Base-by-base conservation (phyloP, 2,888 invertebrate species). In the Apoda limacodes region DNA sequence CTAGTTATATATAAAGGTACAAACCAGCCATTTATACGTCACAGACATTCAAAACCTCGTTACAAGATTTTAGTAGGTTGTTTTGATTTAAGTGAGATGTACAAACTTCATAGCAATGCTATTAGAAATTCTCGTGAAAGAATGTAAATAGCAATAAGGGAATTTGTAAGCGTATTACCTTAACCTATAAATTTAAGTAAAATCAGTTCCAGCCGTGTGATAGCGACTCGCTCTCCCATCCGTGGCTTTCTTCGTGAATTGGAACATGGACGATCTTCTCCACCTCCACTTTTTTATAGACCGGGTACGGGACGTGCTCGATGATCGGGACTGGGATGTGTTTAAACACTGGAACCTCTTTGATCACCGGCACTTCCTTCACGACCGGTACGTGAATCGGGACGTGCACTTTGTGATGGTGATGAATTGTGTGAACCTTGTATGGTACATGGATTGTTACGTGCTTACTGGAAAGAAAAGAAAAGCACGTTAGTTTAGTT, bases 121-220 rank as follows among this genome's bases (percentile, higher is more conserved):
- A n/a, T n/a, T n/a, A n/a, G n/a, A n/a, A n/a, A n/a, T n/a, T n/a
- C n/a, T n/a, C n/a, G 9, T 9, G 5, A 6, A 6, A 6, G 19
- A 5, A 9, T 19, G 5, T 6, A 5, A 6, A 19, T 19, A 6
- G 5, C 5, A 6, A 9, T 19, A 5, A n/a, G n/a, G 22, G 4
- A 5, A 21, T 27, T 47, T 35, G n/a, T n/a, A n/a, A n/a, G n/a
- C n/a, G n/a, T n/a, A n/a, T n/a, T 25, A 75, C 74, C 71, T 67
- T 64, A 67, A 46, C 2, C 46, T 61, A 62, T 17, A 36, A 31
- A 35, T 11, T 21, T 19, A 12, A 22, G 28, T 9, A 25, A 19
- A 36, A 61, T 80, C 76, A 78, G 67, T 78, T 49, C 78, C 80
- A 80, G 72, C 78, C 76, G 37, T 80, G 78, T 42, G 71, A 70